Conservation (phyloP, 1,140 invertebrate genomes). For the Aphidius gifuensis region DNA sequence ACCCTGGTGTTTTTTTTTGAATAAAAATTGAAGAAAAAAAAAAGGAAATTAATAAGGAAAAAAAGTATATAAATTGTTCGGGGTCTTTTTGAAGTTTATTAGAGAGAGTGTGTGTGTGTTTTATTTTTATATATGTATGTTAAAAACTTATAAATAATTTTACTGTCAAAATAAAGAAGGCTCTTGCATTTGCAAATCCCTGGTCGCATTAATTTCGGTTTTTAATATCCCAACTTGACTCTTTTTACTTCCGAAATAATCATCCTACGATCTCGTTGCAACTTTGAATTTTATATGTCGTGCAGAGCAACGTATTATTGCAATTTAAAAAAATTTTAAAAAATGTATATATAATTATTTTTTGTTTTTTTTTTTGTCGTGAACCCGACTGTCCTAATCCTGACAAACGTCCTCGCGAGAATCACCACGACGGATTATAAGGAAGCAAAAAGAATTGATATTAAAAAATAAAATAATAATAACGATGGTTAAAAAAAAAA, state of each 20-base stretch:
- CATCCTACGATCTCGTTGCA: constrained; percentile 7
- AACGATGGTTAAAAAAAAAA: neutral
- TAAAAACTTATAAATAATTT: constrained; percentile 25
- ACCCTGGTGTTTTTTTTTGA: neutral
- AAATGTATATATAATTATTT: constrained; percentile 11
- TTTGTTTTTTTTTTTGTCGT: constrained; percentile 7
- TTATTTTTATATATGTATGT: too few species aligned
- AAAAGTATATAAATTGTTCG: too few species aligned
- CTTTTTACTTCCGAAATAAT: neutral
- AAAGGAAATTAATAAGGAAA: constrained; percentile 4
- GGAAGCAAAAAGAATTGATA: neutral
- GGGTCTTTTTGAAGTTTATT: too few species aligned
- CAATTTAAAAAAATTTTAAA: neutral
- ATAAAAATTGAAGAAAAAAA: constrained; percentile 3
- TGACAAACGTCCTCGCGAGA: constrained; percentile 25
- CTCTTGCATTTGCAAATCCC: constrained; percentile 19
- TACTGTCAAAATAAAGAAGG: constrained; percentile 26
- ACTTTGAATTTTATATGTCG: neutral
- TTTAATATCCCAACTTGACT: constrained; percentile 1
- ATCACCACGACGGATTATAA: constrained; percentile 20
- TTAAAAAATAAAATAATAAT: too few species aligned
- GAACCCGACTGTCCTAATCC: constrained; percentile 23
- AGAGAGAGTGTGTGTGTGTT: too few species aligned
- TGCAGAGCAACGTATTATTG: neutral
- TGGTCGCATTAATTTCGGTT: constrained; percentile 22